A percentile compares a stretch with the other conserved stretches of the same genome.
These are phyloP conservation scores for Sycophila texana DNA, from an alignment of 2,888 invertebrate genomes.

Conservation along the genomic window DNA sequence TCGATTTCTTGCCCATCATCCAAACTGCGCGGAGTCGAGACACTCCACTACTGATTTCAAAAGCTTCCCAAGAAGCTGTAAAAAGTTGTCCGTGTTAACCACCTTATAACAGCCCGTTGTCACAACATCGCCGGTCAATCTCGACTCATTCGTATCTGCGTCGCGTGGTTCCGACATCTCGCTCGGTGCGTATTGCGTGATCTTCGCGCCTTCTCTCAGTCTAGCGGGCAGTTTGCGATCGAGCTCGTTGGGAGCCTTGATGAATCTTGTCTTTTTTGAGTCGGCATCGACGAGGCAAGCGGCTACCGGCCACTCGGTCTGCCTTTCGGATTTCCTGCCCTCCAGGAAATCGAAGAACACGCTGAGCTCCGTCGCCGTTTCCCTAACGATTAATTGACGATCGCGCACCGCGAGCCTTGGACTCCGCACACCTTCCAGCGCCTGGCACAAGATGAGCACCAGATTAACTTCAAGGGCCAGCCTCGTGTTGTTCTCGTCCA, in stretches of 20 bases:
- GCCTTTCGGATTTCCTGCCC: slow-evolving; percentile 61
- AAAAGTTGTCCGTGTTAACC: slow-evolving; percentile 64
- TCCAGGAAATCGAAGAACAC: slow-evolving; percentile 73
- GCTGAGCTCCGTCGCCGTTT: slow-evolving; percentile 72
- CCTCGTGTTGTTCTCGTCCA: slow-evolving; percentile 72
- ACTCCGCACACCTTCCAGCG: slow-evolving; percentile 71
- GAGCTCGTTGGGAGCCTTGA: slow-evolving; percentile 62
- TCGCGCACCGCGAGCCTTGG: slow-evolving; percentile 71
- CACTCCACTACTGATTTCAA: slow-evolving; percentile 72
- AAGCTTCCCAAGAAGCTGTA: slow-evolving; percentile 71
- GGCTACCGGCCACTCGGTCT: slow-evolving; percentile 61
- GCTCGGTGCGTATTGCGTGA: slow-evolving; percentile 51
- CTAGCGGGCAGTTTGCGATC: slow-evolving; percentile 65
- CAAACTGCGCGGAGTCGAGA: slow-evolving; percentile 70
- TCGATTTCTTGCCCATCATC: slow-evolving; percentile 55
- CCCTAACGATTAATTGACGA: slow-evolving; percentile 71
- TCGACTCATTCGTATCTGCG: slow-evolving; percentile 49
- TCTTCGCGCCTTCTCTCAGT: slow-evolving; percentile 62
- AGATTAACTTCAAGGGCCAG: slow-evolving; percentile 73
- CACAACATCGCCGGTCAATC: slow-evolving; percentile 62
- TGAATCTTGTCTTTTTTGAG: slow-evolving; percentile 60
- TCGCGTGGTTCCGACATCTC: slow-evolving; percentile 15
- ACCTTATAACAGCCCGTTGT: slow-evolving; percentile 68
- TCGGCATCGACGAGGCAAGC: slow-evolving; percentile 65
- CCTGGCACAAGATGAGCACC: slow-evolving; percentile 71